Evolutionary conservation across 2,888 invertebrate genomes (phyloP).

Genomic region (Erpobdella octoculata): DNA sequence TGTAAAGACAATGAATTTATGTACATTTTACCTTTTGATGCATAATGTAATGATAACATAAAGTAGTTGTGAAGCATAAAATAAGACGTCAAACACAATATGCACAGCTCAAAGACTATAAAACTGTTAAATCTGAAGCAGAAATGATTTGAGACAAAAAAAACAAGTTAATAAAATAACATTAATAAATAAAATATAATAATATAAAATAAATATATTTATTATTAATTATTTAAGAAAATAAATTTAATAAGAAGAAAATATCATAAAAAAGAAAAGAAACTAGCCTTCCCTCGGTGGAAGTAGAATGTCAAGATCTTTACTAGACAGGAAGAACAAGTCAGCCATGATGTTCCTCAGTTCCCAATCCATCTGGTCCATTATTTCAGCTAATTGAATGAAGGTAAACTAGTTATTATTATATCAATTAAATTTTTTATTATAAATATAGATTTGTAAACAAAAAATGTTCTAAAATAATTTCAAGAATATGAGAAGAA

Average conservation of each 20-base stretch:
- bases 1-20: neutral
- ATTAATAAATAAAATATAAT: no score
- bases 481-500: no score
- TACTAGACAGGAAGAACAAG: slow-evolving; percentile 4
- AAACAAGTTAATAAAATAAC: no score
- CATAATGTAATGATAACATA: no score
- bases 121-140: no score
- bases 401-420: neutral
- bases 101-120: no score
- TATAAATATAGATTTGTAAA: neutral
- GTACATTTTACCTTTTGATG: neutral
- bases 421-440: neutral
- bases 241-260: neutral
- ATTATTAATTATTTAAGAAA: neutral
- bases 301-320: slow-evolving; percentile 5
- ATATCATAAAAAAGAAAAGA: neutral
- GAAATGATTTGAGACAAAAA: no score
- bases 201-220: no score
- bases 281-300: slow-evolving; percentile 18
- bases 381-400: slow-evolving; percentile 12
- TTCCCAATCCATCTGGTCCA: slow-evolving; percentile 27
- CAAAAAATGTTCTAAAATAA: neutral
- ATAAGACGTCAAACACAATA: no score
- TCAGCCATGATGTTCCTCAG: neutral
- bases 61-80: no score